Conservation (phyloP, 2,797 vertebrate species). For the Neomorphus geoffroyi region DNA sequence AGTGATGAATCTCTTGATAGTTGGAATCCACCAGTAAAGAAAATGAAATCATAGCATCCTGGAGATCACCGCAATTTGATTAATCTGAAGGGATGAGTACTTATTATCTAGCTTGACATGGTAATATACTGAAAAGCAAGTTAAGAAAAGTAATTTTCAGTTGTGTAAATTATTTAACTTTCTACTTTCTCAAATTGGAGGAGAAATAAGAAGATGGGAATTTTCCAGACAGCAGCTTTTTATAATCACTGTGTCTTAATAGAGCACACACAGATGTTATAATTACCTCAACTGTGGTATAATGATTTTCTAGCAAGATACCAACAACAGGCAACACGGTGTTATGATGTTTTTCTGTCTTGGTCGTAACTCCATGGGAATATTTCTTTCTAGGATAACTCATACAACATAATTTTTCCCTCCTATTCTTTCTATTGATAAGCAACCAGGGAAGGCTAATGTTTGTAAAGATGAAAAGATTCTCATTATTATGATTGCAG, state of each 20-base stretch:
- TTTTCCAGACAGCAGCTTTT: conserved; percentile 26
- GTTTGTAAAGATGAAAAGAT: neutral
- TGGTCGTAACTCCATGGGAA: neutral
- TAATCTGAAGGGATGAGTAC: neutral
- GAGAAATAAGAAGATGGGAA: conserved; percentile 1
- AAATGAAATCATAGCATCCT: neutral
- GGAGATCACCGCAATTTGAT: neutral
- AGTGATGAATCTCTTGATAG: neutral
- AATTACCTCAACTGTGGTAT: conserved; percentile 16
- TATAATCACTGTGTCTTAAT: neutral
- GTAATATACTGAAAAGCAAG: neutral
- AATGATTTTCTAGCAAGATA: conserved; percentile 23
- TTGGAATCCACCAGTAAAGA: neutral
- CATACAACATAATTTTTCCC: neutral
- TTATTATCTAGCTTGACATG: neutral
- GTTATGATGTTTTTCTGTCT: conserved; percentile 7
- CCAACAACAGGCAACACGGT: rapidly evolving
- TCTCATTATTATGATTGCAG: neutral
- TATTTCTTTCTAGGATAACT: neutral
- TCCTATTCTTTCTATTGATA: neutral
- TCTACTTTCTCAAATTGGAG: conserved; percentile 20
- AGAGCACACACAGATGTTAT: conserved; percentile 17
- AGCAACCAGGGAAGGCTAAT: neutral
- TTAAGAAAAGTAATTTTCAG: neutral
- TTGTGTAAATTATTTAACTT: conserved; percentile 31